phyloP scores from a whole-genome alignment of 2,797 vertebrate species.

The Lophius americanus region DNA sequence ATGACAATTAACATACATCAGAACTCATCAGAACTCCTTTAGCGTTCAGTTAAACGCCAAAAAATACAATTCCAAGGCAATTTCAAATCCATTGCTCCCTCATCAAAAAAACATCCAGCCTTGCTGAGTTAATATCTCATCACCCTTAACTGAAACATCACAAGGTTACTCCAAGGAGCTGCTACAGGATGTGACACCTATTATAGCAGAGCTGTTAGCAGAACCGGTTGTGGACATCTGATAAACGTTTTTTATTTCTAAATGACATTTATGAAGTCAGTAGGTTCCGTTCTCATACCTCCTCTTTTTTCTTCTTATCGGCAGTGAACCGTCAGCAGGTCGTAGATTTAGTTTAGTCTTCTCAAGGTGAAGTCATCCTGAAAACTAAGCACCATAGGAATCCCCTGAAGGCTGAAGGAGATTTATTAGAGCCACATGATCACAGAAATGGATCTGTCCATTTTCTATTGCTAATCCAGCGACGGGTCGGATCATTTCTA shows the following conservation, averaged over 20 bases:
- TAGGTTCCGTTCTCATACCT: conserved; percentile 6
- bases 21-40: conserved; percentile 20
- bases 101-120: conserved; percentile 36
- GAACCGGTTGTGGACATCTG: conserved; percentile 31
- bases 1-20: conserved; percentile 18
- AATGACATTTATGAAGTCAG: conserved; percentile 37
- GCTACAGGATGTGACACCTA: conserved; percentile 15
- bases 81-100: conserved; percentile 36
- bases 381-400: neutral
- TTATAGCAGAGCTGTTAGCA: conserved; percentile 16
- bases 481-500: too few relatives aligned
- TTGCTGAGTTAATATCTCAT: conserved; percentile 34
- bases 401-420: too few relatives aligned
- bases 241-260: conserved; percentile 17
- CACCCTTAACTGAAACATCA: conserved; percentile 21
- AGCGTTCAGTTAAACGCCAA: neutral
- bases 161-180: conserved; percentile 45
- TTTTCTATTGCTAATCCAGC: too few relatives aligned
- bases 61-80: conserved; percentile 19
- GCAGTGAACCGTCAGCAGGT: neutral
- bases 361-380: conserved; percentile 31
- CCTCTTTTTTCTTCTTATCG: neutral
- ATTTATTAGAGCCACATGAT: too few relatives aligned
- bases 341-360: conserved; percentile 13
- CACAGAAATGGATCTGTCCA: too few relatives aligned